Evolutionary conservation across 2,113 vertebrate species (phyloP).

Genomic region (Neotoma lepida): DNA sequence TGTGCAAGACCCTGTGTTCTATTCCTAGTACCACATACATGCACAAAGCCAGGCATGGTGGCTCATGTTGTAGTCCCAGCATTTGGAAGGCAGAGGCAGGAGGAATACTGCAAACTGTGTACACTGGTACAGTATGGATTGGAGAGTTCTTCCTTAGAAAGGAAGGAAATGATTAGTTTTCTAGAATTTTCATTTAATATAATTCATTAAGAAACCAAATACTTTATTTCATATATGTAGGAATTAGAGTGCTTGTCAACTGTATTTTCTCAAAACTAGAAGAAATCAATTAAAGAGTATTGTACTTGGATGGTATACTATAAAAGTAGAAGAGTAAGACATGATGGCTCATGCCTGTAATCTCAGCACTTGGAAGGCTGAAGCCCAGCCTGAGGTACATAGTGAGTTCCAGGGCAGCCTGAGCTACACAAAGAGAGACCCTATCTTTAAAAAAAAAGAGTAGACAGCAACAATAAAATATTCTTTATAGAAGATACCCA

Average conservation of each 20-base stretch:
- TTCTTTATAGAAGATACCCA: neutral
- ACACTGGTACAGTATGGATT: neutral
- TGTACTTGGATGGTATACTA: neutral
- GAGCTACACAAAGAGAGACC: neutral
- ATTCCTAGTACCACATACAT: neutral
- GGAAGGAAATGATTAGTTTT: conserved; percentile 19
- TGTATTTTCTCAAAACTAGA: conserved; percentile 27
- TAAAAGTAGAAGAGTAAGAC: conserved; percentile 47
- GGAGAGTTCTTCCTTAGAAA: conserved; percentile 29
- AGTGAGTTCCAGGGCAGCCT: neutral
- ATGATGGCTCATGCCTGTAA: neutral
- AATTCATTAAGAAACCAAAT: conserved; percentile 27
- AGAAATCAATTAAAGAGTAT: neutral
- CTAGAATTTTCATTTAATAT: conserved; percentile 28
- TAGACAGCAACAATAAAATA: conserved; percentile 39
- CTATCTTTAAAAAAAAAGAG: neutral
- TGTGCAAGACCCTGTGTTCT: neutral
- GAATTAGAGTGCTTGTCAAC: neutral
- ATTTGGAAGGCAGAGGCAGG: neutral
- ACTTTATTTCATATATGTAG: conserved; percentile 12
- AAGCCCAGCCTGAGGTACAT: neutral
- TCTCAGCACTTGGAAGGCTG: neutral
- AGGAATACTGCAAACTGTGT: neutral
- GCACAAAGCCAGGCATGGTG: neutral
- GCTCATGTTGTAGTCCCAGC: neutral